These are phyloP conservation scores for Chiloscyllium punctatum DNA, from an alignment of 2,797 vertebrate genomes.

Conservation along the genomic window DNA sequence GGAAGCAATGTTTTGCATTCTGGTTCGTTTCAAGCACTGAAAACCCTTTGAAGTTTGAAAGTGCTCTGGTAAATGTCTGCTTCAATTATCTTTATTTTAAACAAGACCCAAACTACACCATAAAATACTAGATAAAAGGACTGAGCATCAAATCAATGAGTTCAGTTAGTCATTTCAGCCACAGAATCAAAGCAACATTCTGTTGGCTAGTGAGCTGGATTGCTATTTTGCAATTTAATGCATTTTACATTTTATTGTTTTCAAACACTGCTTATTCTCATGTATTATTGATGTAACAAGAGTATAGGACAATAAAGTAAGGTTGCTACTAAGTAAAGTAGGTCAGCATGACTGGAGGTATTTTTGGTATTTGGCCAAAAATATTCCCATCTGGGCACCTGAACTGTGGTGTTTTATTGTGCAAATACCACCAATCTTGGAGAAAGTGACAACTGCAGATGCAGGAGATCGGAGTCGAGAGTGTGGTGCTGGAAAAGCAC, in stretches of 20 bases:
- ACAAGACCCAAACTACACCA: not conserved
- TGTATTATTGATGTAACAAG: not conserved
- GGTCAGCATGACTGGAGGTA: not conserved
- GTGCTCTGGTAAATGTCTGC: not conserved
- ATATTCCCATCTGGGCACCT: not conserved
- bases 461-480: too few relatives aligned
- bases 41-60: not conserved
- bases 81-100: not conserved
- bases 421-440: not conserved
- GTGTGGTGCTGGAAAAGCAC: not conserved
- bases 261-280: not conserved
- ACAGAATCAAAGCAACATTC: not conserved
- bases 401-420: not conserved
- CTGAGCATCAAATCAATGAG: not conserved
- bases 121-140: not conserved
- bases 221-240: not conserved
- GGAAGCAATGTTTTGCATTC: not conserved
- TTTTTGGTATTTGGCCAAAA: not conserved
- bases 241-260: not conserved
- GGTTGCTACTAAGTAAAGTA: not conserved
- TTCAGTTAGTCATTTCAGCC: not conserved
- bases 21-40: not conserved
- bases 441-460: too few relatives aligned
- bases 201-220: not conserved
- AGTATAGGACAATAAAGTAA: not conserved